Base-by-base conservation (phyloP, 23 tunicate genomes). In the Trididemnum miniatum region DNA sequence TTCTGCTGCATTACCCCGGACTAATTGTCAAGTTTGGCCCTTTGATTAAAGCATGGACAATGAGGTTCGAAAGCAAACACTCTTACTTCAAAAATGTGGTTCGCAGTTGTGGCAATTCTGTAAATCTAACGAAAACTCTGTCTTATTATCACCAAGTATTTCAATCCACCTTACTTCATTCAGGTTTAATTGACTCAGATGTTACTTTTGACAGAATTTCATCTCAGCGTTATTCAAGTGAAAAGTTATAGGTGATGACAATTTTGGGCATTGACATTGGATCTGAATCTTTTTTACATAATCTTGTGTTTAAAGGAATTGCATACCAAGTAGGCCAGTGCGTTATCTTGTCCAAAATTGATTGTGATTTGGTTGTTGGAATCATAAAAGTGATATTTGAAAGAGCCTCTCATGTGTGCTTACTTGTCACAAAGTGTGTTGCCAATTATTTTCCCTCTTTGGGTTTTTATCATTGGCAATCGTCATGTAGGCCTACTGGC, bases 61-160 rank as follows among this genome's bases (percentile, higher is more conserved):
- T 80, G 35, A 32, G 85, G 29, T 86, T 86, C 80, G 91, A 86
- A 79, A 69, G 85, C 35, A 86, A 86, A 37, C 88, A 76, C 37
- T 49, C 71, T 18, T 84, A 84, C 76, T 84, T 84, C 35, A 84
- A 84, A 31, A 34, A 71, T n/a, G 50, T 54, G 22, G 51, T 65
- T 0, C 51, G 52, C 12, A 29, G 24, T 35, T 32, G 51, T 25
- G 60, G 71, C 35, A 84, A 84, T 37, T 84, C 60, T 59, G 59
- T 71, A 32, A 84, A 84, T 60, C 40, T 84, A 2, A 71, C 66
- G n/a, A 28, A 76, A 1, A 76, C 82, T 29, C 71, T 84, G 18
- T 54, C 88, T 27, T 44, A 59, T 33, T 24, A 65, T 38, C 88
- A 84, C 62, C 82, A 84, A 76, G 28, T 50, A 35, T 35, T 59